Percentiles rank a stretch among this genome's conserved stretches.
These are phyloP conservation scores for Aplysia californica DNA, from an alignment of 1,140 invertebrate genomes.

Conservation along the genomic window DNA sequence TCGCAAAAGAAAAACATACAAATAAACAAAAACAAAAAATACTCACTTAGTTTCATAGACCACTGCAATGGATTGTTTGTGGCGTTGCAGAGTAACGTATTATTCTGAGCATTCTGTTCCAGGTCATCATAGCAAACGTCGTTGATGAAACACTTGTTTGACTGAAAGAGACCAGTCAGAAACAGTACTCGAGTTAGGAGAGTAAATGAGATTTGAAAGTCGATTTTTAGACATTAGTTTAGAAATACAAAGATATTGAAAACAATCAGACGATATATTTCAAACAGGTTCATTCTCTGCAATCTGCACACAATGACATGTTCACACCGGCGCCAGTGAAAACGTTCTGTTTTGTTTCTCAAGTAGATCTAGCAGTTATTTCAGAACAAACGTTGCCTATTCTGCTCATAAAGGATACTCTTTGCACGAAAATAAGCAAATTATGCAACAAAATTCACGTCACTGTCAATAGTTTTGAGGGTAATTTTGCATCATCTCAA, in stretches of 20 bases:
- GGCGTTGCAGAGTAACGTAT: conserved; percentile 41
- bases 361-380: too few species aligned
- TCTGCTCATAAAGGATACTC: background rate
- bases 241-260: background rate
- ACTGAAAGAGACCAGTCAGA: too few species aligned
- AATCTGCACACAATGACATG: too few species aligned
- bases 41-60: conserved; percentile 32
- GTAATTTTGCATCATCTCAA: too few species aligned
- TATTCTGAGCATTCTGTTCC: conserved; percentile 38
- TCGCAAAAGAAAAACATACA: background rate
- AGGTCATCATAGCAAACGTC: conserved; percentile 40
- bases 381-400: background rate
- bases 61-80: conserved; percentile 29
- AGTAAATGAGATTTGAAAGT: too few species aligned
- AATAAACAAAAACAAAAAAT: background rate
- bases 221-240: too few species aligned
- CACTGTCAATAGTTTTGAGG: too few species aligned
- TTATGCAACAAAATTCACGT: too few species aligned
- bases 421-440: too few species aligned
- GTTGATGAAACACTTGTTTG: conserved; percentile 48
- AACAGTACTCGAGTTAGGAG: too few species aligned
- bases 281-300: background rate
- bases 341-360: too few species aligned
- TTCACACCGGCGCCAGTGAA: too few species aligned
- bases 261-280: background rate